phyloP scores from a whole-genome alignment of 2,113 vertebrate species.

The Lathamus discolor region DNA sequence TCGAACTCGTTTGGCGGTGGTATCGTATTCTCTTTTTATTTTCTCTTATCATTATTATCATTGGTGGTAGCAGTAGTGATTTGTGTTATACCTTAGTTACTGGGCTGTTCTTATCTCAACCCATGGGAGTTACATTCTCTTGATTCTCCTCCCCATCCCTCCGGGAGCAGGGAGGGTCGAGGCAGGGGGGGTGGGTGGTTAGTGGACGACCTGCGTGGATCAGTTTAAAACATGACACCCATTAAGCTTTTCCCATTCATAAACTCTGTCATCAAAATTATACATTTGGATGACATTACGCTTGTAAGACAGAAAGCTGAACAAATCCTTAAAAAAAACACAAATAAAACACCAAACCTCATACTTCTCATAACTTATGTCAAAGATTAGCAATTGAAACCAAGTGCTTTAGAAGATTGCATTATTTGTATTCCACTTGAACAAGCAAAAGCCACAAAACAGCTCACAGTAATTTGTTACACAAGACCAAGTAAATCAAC shows the following conservation, averaged over 20 bases:
- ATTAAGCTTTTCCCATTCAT: neutral
- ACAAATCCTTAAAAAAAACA: neutral
- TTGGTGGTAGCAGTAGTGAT: too few relatives aligned
- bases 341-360: neutral
- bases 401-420: neutral
- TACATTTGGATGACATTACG: neutral
- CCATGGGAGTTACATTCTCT: too few relatives aligned
- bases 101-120: too few relatives aligned
- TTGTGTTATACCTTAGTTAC: too few relatives aligned
- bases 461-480: neutral
- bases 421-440: neutral
- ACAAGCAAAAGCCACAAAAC: slow-evolving; percentile 21
- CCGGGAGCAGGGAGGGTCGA: too few relatives aligned
- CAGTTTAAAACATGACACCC: too few relatives aligned
- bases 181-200: too few relatives aligned
- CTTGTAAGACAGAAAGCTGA: neutral
- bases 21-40: too few relatives aligned
- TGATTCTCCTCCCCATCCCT: too few relatives aligned
- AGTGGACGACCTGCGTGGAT: too few relatives aligned
- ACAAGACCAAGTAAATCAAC: slow-evolving; percentile 9
- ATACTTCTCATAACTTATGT: neutral
- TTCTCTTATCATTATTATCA: too few relatives aligned
- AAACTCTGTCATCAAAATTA: neutral
- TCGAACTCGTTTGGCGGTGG: too few relatives aligned
- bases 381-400: neutral